phyloP scores from a whole-genome alignment of 1,140 invertebrate genomes.

The Colletes latitarsis region DNA sequence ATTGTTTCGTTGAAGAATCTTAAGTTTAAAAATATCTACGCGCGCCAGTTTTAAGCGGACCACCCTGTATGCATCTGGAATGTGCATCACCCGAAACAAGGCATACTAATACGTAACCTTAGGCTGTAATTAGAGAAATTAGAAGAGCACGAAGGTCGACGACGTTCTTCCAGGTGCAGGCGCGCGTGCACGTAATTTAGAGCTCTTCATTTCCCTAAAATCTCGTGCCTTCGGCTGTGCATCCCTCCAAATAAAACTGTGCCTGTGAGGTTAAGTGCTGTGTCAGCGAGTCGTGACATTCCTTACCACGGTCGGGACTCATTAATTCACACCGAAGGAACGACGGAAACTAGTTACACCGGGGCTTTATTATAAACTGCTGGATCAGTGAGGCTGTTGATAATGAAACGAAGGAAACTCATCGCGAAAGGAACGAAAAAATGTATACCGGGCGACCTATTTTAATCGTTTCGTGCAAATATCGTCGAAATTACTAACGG shows the following conservation, averaged over 20 bases:
- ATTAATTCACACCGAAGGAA: constrained; percentile 12
- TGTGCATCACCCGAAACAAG: constrained; percentile 13
- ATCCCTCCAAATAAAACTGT: constrained; percentile 31
- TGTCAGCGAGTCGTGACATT: constrained; percentile 34
- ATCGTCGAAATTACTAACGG: too few species aligned
- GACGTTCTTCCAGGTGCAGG: constrained; percentile 1
- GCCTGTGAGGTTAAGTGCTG: constrained; percentile 16
- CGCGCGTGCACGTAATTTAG: constrained; percentile 27
- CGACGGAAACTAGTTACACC: constrained; percentile 23
- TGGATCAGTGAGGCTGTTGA: not conserved
- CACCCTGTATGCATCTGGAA: not conserved
- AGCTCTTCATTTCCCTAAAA: constrained; percentile 30
- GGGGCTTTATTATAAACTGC: constrained; percentile 25
- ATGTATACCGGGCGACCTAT: not conserved
- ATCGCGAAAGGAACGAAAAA: not conserved
- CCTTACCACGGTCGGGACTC: constrained; percentile 14
- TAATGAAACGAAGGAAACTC: not conserved
- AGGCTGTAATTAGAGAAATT: constrained; percentile 47
- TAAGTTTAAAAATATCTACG: not conserved
- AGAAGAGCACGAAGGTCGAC: constrained; percentile 20
- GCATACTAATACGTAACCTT: constrained; percentile 13
- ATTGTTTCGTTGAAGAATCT: not conserved
- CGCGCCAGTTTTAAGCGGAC: not conserved
- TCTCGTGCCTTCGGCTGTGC: constrained; percentile 1
- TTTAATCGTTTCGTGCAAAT: not conserved